Percentiles rank a stretch among this genome's conserved stretches.
Conservation (phyloP, 2,888 invertebrate species). For the Sphaerophoria taeniata region DNA sequence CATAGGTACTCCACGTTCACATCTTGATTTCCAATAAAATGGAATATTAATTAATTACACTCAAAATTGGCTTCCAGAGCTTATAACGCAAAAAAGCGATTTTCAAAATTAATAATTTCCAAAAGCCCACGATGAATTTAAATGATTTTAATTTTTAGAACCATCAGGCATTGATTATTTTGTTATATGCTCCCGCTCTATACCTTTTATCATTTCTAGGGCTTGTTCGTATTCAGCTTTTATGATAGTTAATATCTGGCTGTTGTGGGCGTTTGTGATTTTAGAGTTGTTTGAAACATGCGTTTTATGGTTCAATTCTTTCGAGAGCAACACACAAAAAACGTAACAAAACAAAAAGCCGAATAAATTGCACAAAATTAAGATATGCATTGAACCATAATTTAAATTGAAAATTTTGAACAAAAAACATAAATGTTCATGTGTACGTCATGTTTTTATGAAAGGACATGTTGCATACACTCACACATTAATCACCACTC, state of each 20-base stretch:
- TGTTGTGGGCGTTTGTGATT: conserved; percentile 10
- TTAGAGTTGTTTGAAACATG: conserved; percentile 10
- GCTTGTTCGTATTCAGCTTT: too few relatives aligned
- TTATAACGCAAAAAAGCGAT: too few relatives aligned
- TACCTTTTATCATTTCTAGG: too few relatives aligned
- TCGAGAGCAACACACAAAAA: not conserved
- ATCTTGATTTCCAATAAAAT: too few relatives aligned
- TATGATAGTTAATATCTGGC: conserved; percentile 6
- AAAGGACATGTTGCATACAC: not conserved
- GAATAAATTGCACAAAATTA: conserved; percentile 42
- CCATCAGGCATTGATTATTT: too few relatives aligned
- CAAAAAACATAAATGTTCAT: not conserved
- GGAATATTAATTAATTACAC: too few relatives aligned
- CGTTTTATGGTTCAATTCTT: not conserved
- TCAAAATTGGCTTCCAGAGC: too few relatives aligned
- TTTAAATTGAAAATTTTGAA: conserved; percentile 39
- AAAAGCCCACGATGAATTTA: too few relatives aligned
- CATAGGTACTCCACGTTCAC: too few relatives aligned
- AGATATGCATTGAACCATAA: conserved; percentile 46
- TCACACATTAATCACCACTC: not conserved
- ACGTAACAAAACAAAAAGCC: not conserved
- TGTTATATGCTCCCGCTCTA: too few relatives aligned
- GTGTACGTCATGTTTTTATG: not conserved
- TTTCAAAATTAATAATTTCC: too few relatives aligned
- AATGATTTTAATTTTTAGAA: too few relatives aligned